phyloP scores from a whole-genome alignment of 1,140 invertebrate genomes.

The Eciton burchellii region DNA sequence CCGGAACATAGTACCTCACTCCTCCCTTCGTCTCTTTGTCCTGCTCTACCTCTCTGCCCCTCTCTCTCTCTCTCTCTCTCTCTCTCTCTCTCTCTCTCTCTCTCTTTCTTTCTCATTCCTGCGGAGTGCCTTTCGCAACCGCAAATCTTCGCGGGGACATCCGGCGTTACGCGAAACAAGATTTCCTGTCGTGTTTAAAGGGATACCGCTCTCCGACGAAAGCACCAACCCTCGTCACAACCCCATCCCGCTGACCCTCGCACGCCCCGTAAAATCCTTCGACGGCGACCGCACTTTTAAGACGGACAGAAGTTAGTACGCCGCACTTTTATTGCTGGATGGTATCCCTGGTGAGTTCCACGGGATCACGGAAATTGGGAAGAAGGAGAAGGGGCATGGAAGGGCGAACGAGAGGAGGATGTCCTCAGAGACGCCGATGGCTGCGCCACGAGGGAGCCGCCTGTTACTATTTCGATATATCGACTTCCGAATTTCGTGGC shows the following conservation, averaged over 20 bases:
- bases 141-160: conserved; percentile 51
- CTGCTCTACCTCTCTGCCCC: too few species aligned
- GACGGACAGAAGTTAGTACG: conserved; percentile 65
- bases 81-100: neutral
- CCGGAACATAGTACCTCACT: conserved; percentile 13
- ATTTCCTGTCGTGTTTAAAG: conserved; percentile 58
- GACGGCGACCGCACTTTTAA: conserved; percentile 66
- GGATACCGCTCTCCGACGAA: conserved; percentile 22
- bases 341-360: conserved; percentile 42
- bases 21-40: too few species aligned
- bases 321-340: conserved; percentile 66
- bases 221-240: conserved; percentile 46
- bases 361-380: conserved; percentile 63
- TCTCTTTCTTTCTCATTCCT: neutral
- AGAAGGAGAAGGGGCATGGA: conserved; percentile 18
- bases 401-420: neutral
- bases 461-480: conserved; percentile 61
- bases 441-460: conserved; percentile 21
- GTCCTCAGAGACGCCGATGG: conserved; percentile 53
- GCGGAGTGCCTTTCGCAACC: conserved; percentile 10
- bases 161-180: conserved; percentile 51
- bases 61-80: too few species aligned
- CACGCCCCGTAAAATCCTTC: conserved; percentile 62
- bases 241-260: conserved; percentile 25
- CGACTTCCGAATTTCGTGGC: conserved; percentile 62